Percentiles rank a stretch among this genome's conserved stretches.
phyloP scores from a whole-genome alignment of 2,113 vertebrate species.

The Oostethus manadensis region DNA sequence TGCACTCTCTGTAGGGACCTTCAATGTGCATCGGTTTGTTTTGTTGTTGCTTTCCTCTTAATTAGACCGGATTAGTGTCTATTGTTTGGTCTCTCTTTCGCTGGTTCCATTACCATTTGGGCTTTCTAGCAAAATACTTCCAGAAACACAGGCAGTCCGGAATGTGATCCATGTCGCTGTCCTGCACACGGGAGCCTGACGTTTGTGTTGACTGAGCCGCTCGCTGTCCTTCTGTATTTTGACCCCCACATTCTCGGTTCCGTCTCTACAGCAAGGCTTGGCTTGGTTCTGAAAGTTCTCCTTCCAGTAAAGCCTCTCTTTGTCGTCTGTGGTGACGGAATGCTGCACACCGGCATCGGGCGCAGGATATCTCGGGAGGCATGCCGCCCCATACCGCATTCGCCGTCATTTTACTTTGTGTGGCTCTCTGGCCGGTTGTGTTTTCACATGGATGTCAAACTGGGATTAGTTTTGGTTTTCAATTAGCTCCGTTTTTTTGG shows the following conservation, averaged over 20 bases:
- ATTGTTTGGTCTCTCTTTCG: conserved; percentile 37
- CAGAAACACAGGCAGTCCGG: conserved; percentile 10
- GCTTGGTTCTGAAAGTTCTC: conserved; percentile 45
- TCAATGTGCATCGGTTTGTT: neutral
- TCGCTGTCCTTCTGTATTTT: conserved; percentile 36
- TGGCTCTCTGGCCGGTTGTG: conserved; percentile 73
- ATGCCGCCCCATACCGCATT: conserved; percentile 18
- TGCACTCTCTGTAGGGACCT: too few relatives aligned
- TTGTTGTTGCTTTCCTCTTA: conserved; percentile 52
- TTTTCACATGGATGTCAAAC: conserved; percentile 89
- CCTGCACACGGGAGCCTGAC: conserved; percentile 86
- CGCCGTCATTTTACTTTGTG: conserved; percentile 66
- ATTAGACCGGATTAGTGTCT: conserved; percentile 60
- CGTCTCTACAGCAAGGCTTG: conserved; percentile 39
- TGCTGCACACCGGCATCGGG: conserved; percentile 56
- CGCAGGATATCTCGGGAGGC: conserved; percentile 54
- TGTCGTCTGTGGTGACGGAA: conserved; percentile 50
- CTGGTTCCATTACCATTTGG: conserved; percentile 63
- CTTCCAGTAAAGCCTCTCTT: conserved; percentile 38
- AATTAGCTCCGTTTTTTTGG: neutral
- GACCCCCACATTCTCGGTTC: neutral
- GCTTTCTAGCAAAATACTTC: neutral
- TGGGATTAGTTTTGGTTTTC: too few relatives aligned
- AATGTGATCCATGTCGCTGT: conserved; percentile 76
- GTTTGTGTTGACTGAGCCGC: conserved; percentile 41